Base-by-base conservation (phyloP, 2,797 vertebrate genomes). In the Melanotaenia boesemani region DNA sequence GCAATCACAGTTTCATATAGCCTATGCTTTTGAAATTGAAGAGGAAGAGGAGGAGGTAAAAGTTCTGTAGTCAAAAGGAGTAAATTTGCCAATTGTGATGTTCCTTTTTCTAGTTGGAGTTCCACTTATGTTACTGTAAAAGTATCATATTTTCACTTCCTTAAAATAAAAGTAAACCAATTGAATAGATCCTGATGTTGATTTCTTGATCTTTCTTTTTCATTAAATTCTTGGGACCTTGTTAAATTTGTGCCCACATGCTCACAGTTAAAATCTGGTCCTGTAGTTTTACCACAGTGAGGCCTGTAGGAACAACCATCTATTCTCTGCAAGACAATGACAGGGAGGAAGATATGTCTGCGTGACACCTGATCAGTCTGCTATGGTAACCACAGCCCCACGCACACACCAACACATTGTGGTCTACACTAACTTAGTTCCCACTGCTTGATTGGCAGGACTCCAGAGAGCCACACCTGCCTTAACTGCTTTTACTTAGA, bases 1-100 rank as follows among this genome's bases (percentile, higher is more conserved):
- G 87, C 86, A 89, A 93, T 93, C 92, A 93, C 90, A 84, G 87
- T 89, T 92, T 92, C 84, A 92, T 77, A 82, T 88, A 70, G 77
- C 83, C 52, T 16, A 13, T 76, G 88, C 76, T 82, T 86, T 83
- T 73, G 44, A 84, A 73, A 84, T 22, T 72, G 76, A 80, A 79
- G 36, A 62, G 56, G 63, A 73, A 32, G 67, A 75, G 67, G 61
- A 73, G 71, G 67, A 75, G 70, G 71, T 76, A 70, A 84, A 86
- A 74, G 69, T 79, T 69, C 11, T 13, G 66, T 63, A 66, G 64
- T 70, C 75, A 64, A 79, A 78, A 77, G 55, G 58, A 81, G 39
- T 60, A 71, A 74, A 70, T 76, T 68, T 81, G 77, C 65, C 63
- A 68, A 52, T 81, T 76, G 76, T 72, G 70, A 77, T 83, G 69